Evolutionary conservation across 2,113 vertebrate genomes (phyloP), one percentile per base, ranked within the genome.

Genomic region (Thunnus thynnus): DNA sequence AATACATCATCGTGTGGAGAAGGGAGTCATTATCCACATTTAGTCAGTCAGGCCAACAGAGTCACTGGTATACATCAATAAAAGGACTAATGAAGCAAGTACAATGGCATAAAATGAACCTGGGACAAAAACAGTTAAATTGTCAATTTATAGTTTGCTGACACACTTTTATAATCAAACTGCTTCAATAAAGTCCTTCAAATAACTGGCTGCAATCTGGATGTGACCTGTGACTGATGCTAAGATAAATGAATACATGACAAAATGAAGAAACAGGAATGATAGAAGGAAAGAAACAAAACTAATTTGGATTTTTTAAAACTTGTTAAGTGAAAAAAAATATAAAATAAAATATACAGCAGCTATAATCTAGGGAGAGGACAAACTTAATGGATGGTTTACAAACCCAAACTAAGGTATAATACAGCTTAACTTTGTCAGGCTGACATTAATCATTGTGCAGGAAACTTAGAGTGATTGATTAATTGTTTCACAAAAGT

Each of bases 11-110:
- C 13, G 16, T 47, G 48, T 75, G n/a, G 5, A 67, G 18, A 10
- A 22, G 14, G 56, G 72, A 66, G 67, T 75, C 47, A 41, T 54
- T 13, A 16, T 60, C 25, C 41, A 67, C 61, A 57, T 76, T 72
- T 18, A 58, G 18, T 6, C 22, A 16, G n/a, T 51, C n/a, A 9
- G 44, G 47, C 48, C 25, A 46, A 13, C 0, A 41, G 47, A 68
- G 36, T 4, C 52, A 10, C 32, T 9, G 41, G 64, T 13, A 48
- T 32, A 18, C 32, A 58, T 65, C 0, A 63, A 17, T 4, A 56
- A 47, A 74, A 64, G 1, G 8, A 62, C 54, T 36, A 8, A 54
- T 18, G 17, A 58, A 54, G 44, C 20, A 13, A 58, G 3, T 2
- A 44, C 10, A 58, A 20, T 0, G 0, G 27, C 12, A 11, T 65